A percentile compares a stretch with the other conserved stretches of the same genome.
Conservation (phyloP, 2,888 invertebrate genomes). For the Ormyrus rosae region DNA sequence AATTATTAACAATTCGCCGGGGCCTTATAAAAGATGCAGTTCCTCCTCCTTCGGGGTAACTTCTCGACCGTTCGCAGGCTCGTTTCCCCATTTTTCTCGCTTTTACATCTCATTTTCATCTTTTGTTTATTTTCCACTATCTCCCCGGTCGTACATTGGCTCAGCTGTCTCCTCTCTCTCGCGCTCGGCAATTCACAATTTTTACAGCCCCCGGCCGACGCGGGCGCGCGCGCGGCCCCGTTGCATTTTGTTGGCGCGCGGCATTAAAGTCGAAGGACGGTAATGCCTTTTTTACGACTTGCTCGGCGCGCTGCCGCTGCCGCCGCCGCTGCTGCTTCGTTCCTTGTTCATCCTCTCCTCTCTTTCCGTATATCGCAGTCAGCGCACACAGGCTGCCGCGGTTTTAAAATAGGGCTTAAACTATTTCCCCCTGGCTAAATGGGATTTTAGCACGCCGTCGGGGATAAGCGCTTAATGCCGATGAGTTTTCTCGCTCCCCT, state of each 20-base stretch:
- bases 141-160: neutral
- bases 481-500: neutral
- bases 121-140: conserved; percentile 24
- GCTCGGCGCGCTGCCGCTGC: neutral
- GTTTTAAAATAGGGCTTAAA: conserved; percentile 30
- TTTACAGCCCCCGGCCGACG: conserved; percentile 32
- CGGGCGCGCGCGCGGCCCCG: conserved; percentile 2
- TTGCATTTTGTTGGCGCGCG: conserved; percentile 6
- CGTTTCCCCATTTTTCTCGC: conserved; percentile 2
- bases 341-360: neutral
- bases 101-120: neutral
- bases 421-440: conserved; percentile 31
- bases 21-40: neutral
- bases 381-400: neutral
- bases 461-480: conserved; percentile 11
- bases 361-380: too few species aligned
- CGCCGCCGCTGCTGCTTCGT: neutral
- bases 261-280: conserved; percentile 27
- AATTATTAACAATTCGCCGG: neutral
- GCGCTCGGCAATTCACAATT: conserved; percentile 38
- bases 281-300: conserved; percentile 49
- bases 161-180: neutral
- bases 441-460: conserved; percentile 11
- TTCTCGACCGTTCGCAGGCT: neutral
- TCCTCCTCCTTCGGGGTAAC: neutral